phyloP scores from a whole-genome alignment of 2,113 vertebrate genomes.

The Axis porcinus region DNA sequence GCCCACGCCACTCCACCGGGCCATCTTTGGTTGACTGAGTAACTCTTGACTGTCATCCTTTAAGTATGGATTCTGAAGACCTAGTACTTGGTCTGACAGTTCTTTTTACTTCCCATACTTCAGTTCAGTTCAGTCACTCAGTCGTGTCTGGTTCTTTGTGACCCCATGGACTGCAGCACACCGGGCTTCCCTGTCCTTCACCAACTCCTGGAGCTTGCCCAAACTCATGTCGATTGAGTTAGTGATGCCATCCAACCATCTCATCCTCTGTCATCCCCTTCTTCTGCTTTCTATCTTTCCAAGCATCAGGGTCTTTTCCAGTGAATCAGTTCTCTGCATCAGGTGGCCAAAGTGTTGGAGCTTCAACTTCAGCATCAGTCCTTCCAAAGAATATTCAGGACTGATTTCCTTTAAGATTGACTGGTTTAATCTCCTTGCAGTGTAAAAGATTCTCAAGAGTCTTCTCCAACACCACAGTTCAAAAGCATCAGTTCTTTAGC shows the following conservation, averaged over 20 bases:
- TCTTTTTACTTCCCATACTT: background rate
- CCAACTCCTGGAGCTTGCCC: background rate
- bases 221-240: background rate
- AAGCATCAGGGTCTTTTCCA: background rate
- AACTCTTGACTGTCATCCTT: background rate
- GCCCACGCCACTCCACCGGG: fast-evolving
- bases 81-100: background rate
- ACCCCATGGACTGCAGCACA: background rate
- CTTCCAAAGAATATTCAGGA: background rate
- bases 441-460: background rate
- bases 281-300: background rate
- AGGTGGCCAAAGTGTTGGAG: background rate
- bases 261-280: background rate
- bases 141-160: background rate
- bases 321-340: background rate
- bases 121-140: background rate
- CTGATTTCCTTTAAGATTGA: background rate
- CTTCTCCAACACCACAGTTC: background rate
- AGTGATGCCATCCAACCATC: background rate
- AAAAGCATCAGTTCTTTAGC: fast-evolving
- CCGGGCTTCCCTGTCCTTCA: background rate
- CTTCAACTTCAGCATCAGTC: background rate
- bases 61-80: background rate
- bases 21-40: background rate
- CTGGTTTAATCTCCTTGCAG: background rate